Base-by-base conservation (phyloP, 1,140 invertebrate genomes). In the Nilaparvata lugens region DNA sequence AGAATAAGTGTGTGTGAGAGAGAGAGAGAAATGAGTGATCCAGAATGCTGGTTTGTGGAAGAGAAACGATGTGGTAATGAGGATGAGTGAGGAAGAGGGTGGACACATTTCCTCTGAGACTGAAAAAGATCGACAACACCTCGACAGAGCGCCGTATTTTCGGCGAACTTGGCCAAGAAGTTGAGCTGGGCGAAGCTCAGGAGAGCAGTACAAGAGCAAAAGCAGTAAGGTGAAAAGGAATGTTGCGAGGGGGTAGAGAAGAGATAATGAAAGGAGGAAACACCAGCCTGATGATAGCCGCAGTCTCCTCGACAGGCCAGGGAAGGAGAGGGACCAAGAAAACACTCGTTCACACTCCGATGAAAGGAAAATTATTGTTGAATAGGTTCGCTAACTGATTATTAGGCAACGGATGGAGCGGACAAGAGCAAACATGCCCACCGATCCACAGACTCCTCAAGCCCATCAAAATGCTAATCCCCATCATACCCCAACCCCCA, bases 321-420 rank as follows among this genome's bases (percentile, higher is more conserved):
- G 43, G 13, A 14, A 18, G 45, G 21, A 2, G 16, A 11, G 18
- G 45, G n/a, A 16, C 5, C 2, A 48, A 16, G 9, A 48, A 48
- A 48, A 48, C 45, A 48, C 45, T 19, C 45, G 45, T 48, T 48
- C 45, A 48, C 45, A 48, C 45, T 48, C 16, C 45, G 45, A 48
- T 48, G 45, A 48, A 48, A 48, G 21, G 45, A 48, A 48, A 48
- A 48, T 48, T 48, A 11, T 18, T 19, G 45, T 19, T 19, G 45
- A 48, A 23, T 18, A 48, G 31, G 45, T 48, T 48, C 21, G 45
- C 45, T 48, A 48, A 48, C 45, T 23, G 45, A 48, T 48, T 48
- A 48, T 48, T 48, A 48, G 45, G 45, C 45, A 18, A 48, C 21
- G 21, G 16, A 11, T 16, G 45, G n/a, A 23, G 21, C 45, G 11